Base-by-base conservation (phyloP, 2,113 vertebrate genomes). In the Sander vitreus region DNA sequence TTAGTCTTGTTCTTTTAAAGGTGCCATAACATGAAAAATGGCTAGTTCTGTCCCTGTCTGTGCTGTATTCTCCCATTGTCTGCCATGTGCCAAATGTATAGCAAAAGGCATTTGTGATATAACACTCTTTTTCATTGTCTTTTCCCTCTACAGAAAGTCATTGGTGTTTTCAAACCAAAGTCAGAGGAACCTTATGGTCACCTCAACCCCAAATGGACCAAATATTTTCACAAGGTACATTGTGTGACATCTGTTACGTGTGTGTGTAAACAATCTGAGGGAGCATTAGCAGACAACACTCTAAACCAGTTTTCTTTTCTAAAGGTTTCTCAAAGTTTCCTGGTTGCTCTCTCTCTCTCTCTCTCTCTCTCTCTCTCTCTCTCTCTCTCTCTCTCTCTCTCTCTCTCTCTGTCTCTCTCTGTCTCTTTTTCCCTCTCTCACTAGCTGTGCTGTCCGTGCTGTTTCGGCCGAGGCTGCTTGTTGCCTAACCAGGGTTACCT, bases 121-220 rank as follows among this genome's bases (percentile, higher is more conserved):
- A 33, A 2, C 3, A 10, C 13, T 16, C 54, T 1, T 67, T 57
- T 1, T 47, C 14, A 21, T 78, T 67, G 30, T 55, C 21, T 23
- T 54, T 39, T 64, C n/a, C 50, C 39, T 62, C 65, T 14, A 45
- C 86, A 99, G 98, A 98, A 97, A 95, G 96, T 91, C 80, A 95
- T 98, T 85, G 98, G 97, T 48, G 98, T 99, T 69, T 99, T 99
- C 92, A 99, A 99, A 94, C 98, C 98, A 95, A 99, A 99, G 95
- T 97, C 98, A 39, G 98, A 99, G 92, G 98, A 99, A 91, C 98
- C 98, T 86, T 99, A 99, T 3, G 97, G 98, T 92, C 97, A 99
- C 54, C 95, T 99, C 68, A 99, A 99, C 91, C 98, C 98, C 50
- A 99, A 99, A 91, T 99, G 98, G 98, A 99, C 98, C 96, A 99